Evolutionary conservation across 2,797 vertebrate genomes (phyloP), one percentile per base, ranked within the genome.

Genomic region (Sebastes diploproa): DNA sequence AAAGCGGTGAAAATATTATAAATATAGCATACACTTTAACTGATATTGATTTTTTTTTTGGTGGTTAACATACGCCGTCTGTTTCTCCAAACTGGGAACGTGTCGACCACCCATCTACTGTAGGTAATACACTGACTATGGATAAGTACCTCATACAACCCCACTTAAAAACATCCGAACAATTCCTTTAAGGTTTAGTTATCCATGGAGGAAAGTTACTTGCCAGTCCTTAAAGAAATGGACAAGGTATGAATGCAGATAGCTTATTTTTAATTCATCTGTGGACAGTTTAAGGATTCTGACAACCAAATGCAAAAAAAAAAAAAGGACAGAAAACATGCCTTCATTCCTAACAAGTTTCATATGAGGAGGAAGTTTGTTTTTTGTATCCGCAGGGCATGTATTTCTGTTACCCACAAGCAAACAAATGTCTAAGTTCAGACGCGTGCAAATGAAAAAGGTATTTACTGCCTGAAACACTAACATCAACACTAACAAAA

Each of bases 391-490:
- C 71, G 72, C 34, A 52, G 83, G 65, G 77, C 54, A 59, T 36
- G 65, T 16, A 34, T 81, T 78, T 87, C 58, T 75, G 55, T 23
- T 30, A 74, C n/a, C 83, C n/a, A n/a, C 67, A 77, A 50, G 50
- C 75, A 89, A 82, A 88, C 62, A 64, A 32, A 7, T 2, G 3
- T 27, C 75, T 79, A 6, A 29, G 69, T 81, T 80, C 62, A 81
- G 87, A 84, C 87, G 86, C 78, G 82, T 59, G 88, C 22, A 2
- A 54, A 25, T 68, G 42, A 78, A 80, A 73, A 67, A 73, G 69
- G 34, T 52, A 81, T 83, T 84, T 81, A 81, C 52, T 80, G 63
- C 50, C 70, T 81, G 54, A 38, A 38, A 25, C 32, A 58, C 52
- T 10, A 30, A 60, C 16, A 46, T 9, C 10, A 27, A 46, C 56